These are phyloP conservation scores for Mesoligia furuncula DNA, from an alignment of 2,888 invertebrate species.

Conservation along the genomic window DNA sequence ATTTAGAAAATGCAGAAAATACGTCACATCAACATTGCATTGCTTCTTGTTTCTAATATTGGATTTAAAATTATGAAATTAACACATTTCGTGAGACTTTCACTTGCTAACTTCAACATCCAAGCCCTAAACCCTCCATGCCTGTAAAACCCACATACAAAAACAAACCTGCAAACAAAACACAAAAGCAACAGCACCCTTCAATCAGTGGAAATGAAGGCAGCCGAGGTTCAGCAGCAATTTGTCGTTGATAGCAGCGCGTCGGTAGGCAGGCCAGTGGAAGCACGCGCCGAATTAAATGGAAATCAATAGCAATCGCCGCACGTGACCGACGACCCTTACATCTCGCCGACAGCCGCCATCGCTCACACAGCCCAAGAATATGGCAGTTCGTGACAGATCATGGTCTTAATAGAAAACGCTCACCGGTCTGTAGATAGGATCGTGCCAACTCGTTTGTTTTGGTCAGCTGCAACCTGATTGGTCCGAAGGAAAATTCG, in stretches of 20 bases:
- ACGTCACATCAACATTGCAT: not conserved
- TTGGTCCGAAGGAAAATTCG: not conserved
- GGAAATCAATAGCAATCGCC: slow-evolving; percentile 87
- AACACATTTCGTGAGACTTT: not conserved
- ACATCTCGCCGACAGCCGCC: slow-evolving; percentile 75
- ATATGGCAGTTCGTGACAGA: slow-evolving; percentile 67
- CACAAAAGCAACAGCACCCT: slow-evolving; percentile 72
- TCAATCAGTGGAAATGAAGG: slow-evolving; percentile 84
- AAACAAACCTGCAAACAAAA: slow-evolving; percentile 49
- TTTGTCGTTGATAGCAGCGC: slow-evolving; percentile 77
- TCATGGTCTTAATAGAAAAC: slow-evolving; percentile 68
- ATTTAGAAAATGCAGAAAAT: not conserved
- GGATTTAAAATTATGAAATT: not conserved
- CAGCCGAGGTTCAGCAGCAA: slow-evolving; percentile 76
- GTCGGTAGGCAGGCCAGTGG: slow-evolving; percentile 73
- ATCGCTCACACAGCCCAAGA: slow-evolving; percentile 63
- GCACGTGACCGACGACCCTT: slow-evolving; percentile 85
- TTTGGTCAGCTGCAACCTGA: slow-evolving; percentile 23
- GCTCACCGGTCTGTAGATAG: slow-evolving; percentile 40
- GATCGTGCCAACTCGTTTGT: slow-evolving; percentile 47
- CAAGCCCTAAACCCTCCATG: not conserved
- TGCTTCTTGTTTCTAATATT: not conserved
- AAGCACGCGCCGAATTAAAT: slow-evolving; percentile 89
- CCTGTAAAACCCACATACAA: slow-evolving; percentile 13
- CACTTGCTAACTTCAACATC: not conserved